These are phyloP conservation scores for Mellilla xanthometata DNA, from an alignment of 2,888 invertebrate genomes.

Conservation along the genomic window DNA sequence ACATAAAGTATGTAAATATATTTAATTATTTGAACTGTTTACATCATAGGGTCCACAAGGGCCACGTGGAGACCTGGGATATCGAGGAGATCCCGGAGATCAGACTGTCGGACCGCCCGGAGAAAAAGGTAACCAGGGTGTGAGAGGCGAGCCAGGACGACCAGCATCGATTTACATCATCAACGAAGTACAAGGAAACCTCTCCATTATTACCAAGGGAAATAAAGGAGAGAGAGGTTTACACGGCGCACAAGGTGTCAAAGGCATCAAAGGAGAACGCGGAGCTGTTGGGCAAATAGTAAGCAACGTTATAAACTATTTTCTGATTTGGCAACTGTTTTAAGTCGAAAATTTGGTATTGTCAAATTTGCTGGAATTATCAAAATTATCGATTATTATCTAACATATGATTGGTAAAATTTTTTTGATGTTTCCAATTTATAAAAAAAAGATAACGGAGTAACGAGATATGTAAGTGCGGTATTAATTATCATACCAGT, in stretches of 20 bases:
- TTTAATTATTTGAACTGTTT: too few relatives aligned
- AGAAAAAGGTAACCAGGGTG: conserved; percentile 86
- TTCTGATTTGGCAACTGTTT: too few relatives aligned
- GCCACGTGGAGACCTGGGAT: conserved; percentile 64
- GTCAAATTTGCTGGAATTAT: too few relatives aligned
- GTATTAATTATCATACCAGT: too few relatives aligned
- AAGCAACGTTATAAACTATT: conserved; percentile 35
- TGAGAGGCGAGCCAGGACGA: conserved; percentile 80
- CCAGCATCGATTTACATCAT: conserved; percentile 44
- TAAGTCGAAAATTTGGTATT: too few relatives aligned
- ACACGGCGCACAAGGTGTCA: conserved; percentile 59
- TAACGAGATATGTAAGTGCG: too few relatives aligned
- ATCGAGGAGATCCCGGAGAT: conserved; percentile 70
- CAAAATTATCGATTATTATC: too few relatives aligned
- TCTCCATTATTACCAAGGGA: conserved; percentile 68
- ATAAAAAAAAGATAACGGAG: too few relatives aligned
- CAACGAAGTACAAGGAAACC: conserved; percentile 51
- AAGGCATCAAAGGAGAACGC: conserved; percentile 63
- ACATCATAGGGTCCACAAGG: conserved; percentile 65
- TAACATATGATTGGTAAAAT: too few relatives aligned
- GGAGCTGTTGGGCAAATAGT: conserved; percentile 61
- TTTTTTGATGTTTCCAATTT: too few relatives aligned
- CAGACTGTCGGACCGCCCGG: conserved; percentile 78
- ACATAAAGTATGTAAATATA: too few relatives aligned
- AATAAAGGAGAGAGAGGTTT: conserved; percentile 62